These are phyloP conservation scores for Aromia moschata DNA, from an alignment of 2,888 invertebrate genomes.

Conservation along the genomic window DNA sequence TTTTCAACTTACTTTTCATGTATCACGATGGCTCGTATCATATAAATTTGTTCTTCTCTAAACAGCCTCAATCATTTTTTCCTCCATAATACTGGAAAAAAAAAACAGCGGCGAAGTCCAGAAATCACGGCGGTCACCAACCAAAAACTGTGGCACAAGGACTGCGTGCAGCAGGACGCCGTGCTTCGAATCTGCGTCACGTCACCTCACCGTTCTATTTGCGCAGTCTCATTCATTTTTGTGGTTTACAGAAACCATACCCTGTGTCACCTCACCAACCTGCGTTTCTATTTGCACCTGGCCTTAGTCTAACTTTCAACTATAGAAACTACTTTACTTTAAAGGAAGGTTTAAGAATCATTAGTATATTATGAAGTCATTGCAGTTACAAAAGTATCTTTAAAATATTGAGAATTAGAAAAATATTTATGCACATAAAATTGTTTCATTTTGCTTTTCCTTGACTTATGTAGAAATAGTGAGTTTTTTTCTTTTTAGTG, in stretches of 20 bases:
- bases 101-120: not conserved
- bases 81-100: not conserved
- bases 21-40: not conserved
- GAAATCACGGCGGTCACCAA: not conserved
- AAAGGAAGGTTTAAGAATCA: too few species aligned
- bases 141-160: not conserved
- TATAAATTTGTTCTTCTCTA: not conserved
- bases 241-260: not conserved
- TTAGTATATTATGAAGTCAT: too few species aligned
- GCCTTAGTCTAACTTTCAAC: too few species aligned
- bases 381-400: too few species aligned
- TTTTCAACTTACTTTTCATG: not conserved
- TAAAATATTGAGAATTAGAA: too few species aligned
- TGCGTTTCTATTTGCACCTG: not conserved
- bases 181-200: not conserved
- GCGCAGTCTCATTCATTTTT: not conserved
- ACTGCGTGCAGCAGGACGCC: not conserved
- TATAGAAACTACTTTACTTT: too few species aligned
- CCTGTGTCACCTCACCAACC: not conserved
- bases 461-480: too few species aligned
- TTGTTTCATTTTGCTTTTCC: too few species aligned
- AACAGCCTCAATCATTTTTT: not conserved
- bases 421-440: too few species aligned
- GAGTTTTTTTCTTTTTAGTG: constrained; percentile 75
- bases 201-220: not conserved